phyloP scores from a whole-genome alignment of 1,140 invertebrate species.

The Conus ventricosus region DNA sequence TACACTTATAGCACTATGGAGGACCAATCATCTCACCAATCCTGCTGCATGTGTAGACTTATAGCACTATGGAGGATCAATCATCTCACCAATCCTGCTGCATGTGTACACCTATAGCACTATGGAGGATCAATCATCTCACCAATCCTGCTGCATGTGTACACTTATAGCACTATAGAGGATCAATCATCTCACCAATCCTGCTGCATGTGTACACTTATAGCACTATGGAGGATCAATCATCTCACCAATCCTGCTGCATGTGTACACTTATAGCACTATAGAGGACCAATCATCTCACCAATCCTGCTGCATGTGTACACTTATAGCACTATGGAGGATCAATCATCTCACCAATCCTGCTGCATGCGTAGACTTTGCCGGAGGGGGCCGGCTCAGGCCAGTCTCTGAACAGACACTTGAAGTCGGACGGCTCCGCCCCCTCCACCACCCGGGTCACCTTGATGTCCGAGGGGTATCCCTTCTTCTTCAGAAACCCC shows the following conservation, averaged over 20 bases:
- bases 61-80: no score
- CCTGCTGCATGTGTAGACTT: slow-evolving; percentile 65
- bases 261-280: not conserved
- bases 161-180: slow-evolving; percentile 47
- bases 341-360: slow-evolving; percentile 61
- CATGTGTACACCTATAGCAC: not conserved
- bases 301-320: no score
- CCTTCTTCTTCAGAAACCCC: slow-evolving; percentile 92
- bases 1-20: not conserved
- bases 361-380: slow-evolving; percentile 67
- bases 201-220: not conserved
- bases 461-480: slow-evolving; percentile 84
- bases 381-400: slow-evolving; percentile 69
- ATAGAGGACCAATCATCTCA: no score
- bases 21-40: slow-evolving; percentile 59
- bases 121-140: slow-evolving; percentile 24
- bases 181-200: not conserved
- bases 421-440: slow-evolving; percentile 91
- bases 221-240: no score
- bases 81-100: no score
- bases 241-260: no score
- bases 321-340: not conserved
- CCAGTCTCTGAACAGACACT: slow-evolving; percentile 88
- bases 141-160: slow-evolving; percentile 68
- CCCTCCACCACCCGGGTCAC: slow-evolving; percentile 88